These are phyloP conservation scores for Lepilemur ruficaudatus DNA, from an alignment of 2,797 vertebrate species.

Conservation along the genomic window DNA sequence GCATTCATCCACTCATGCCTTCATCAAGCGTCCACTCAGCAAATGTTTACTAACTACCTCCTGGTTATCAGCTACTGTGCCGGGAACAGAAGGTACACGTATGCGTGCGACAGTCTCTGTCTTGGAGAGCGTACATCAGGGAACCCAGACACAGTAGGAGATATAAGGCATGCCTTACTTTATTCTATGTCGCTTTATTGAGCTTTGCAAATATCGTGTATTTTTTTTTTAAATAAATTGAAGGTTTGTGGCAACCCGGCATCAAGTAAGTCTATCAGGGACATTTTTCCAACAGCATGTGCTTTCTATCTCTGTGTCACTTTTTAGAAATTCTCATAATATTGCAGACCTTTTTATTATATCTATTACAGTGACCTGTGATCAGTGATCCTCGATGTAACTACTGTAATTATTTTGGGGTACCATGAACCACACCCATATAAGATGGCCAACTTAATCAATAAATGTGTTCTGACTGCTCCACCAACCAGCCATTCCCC, in stretches of 20 bases:
- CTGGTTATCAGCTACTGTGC: too few species aligned
- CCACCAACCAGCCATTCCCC: not conserved
- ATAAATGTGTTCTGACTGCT: not conserved
- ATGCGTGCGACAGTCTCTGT: not conserved
- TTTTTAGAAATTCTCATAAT: not conserved
- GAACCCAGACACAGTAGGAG: rapidly evolving
- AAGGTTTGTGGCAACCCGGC: not conserved
- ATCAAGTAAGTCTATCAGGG: not conserved
- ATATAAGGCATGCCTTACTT: not conserved
- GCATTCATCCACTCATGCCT: too few species aligned
- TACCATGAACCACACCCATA: not conserved
- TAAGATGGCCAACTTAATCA: not conserved
- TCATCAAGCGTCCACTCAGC: not conserved
- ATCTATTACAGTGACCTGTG: not conserved
- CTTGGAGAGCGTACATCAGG: rapidly evolving
- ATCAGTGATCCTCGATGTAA: not conserved
- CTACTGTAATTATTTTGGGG: not conserved
- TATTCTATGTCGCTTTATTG: not conserved
- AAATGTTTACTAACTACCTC: not conserved
- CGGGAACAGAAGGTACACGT: not conserved
- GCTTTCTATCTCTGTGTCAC: not conserved
- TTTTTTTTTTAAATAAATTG: not conserved
- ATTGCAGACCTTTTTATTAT: not conserved
- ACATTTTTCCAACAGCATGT: not conserved
- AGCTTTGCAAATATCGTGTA: not conserved